phyloP scores from a whole-genome alignment of 2,113 vertebrate genomes.

The Calidris pygmaea region DNA sequence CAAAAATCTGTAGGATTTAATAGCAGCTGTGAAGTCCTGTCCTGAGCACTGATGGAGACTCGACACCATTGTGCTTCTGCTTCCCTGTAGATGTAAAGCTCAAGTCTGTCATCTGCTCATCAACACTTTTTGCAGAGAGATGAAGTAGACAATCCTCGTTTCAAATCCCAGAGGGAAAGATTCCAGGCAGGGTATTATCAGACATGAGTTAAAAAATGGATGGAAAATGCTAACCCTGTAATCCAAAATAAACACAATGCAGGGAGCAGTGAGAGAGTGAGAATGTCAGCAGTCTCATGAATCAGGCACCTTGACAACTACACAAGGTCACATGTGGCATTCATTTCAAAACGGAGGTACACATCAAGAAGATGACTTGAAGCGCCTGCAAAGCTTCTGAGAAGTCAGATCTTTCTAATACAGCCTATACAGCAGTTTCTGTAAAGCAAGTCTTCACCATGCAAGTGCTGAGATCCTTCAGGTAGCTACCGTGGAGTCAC shows the following conservation, averaged over 20 bases:
- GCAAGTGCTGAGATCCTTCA: background rate
- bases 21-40: background rate
- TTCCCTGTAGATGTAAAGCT: background rate
- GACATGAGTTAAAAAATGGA: background rate
- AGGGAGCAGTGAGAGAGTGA: background rate
- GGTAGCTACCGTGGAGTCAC: background rate
- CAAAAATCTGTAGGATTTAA: background rate
- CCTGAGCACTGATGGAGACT: background rate
- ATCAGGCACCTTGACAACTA: background rate
- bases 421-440: background rate
- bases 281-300: background rate
- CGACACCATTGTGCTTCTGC: background rate
- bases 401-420: background rate
- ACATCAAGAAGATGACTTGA: background rate
- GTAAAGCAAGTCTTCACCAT: background rate
- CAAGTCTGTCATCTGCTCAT: background rate
- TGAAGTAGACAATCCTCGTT: background rate
- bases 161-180: background rate
- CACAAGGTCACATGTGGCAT: background rate
- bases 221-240: constrained; percentile 18
- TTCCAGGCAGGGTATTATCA: background rate
- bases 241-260: constrained; percentile 4
- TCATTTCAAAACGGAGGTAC: background rate
- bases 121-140: background rate
- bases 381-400: background rate